Conservation (phyloP, 2,113 vertebrate genomes). For the Casuarius casuarius region DNA sequence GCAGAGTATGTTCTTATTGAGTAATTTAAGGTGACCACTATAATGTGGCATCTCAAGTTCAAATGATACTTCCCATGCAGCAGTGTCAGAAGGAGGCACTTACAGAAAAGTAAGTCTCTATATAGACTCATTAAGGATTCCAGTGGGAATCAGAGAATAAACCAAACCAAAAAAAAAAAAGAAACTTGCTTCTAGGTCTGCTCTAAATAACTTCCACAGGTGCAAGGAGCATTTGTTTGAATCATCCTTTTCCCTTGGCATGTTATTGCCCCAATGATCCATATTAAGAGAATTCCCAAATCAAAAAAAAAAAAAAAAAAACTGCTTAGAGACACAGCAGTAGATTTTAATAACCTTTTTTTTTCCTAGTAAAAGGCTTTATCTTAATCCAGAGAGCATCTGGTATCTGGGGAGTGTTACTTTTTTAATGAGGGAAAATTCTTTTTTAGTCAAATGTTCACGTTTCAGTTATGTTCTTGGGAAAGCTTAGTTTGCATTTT, state of each 20-base stretch:
- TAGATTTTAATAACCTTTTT: background rate
- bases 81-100: constrained; percentile 41
- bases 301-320: constrained; percentile 49
- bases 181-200: constrained; percentile 14
- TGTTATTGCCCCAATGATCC: background rate
- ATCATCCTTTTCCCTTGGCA: constrained; percentile 25
- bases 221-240: constrained; percentile 57
- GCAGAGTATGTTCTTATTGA: constrained; percentile 41
- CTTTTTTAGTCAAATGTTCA: background rate
- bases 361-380: background rate
- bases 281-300: constrained; percentile 39
- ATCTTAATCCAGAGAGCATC: background rate
- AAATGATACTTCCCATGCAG: constrained; percentile 26
- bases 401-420: background rate
- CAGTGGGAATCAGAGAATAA: constrained; percentile 55
- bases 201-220: constrained; percentile 52
- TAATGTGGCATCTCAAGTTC: background rate
- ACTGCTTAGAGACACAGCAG: background rate
- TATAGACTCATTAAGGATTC: constrained; percentile 41
- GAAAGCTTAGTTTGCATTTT: background rate
- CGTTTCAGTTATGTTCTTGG: background rate
- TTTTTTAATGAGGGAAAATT: background rate
- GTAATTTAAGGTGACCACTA: constrained; percentile 10
- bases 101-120: constrained; percentile 8
- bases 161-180: constrained; percentile 66